Percentiles rank a stretch among this genome's conserved stretches.
Evolutionary conservation across 2,113 vertebrate species (phyloP).

Genomic region (Pardalotus punctatus): DNA sequence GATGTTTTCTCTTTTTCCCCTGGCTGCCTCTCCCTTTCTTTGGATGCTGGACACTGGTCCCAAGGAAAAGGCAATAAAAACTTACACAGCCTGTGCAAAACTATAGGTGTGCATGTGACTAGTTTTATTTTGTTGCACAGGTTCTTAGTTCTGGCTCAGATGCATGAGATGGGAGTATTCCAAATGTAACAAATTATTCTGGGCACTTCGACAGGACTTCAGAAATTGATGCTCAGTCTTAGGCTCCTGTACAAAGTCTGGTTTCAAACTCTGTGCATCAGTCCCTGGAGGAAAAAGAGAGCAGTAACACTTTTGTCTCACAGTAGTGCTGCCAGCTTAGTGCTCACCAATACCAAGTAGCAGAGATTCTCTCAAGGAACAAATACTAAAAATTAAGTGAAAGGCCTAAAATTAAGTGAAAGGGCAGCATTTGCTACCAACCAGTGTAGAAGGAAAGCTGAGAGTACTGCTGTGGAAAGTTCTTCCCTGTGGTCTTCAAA

Average conservation of each 20-base stretch:
- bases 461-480: background rate
- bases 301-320: background rate
- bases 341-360: background rate
- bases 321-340: background rate
- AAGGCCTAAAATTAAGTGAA: background rate
- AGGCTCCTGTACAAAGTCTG: background rate
- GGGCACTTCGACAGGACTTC: background rate
- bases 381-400: background rate
- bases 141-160: background rate
- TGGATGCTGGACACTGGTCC: background rate
- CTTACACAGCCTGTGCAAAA: background rate
- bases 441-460: background rate
- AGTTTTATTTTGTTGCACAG: background rate
- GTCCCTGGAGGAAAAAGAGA: background rate
- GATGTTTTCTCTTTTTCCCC: background rate
- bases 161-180: background rate
- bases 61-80: background rate
- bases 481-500: background rate
- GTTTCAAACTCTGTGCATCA: background rate
- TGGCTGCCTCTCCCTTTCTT: background rate
- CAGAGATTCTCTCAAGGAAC: background rate
- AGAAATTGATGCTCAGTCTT: background rate
- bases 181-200: background rate
- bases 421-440: background rate
- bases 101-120: background rate